Evolutionary conservation across 2,888 invertebrate species (phyloP).

Genomic region (Spatulosminthurus flaviceps): DNA sequence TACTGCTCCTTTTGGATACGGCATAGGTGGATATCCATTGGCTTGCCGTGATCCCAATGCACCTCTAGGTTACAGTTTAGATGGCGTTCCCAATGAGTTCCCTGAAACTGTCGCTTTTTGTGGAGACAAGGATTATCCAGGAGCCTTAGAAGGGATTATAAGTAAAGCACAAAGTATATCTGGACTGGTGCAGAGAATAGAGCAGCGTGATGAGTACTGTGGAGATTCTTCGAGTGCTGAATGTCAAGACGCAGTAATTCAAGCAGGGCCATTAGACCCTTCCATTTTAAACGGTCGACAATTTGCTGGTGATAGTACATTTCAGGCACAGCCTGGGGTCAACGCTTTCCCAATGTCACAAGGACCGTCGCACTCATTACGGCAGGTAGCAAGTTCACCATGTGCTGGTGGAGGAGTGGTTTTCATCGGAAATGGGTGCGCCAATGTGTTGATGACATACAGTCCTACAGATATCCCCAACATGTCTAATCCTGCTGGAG

Average conservation of each 20-base stretch:
- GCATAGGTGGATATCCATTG: constrained; percentile 18
- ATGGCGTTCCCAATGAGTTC: not conserved
- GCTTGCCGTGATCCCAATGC: constrained; percentile 30
- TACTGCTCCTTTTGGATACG: constrained; percentile 41
- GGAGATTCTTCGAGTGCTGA: too few species aligned
- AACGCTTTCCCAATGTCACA: too few species aligned
- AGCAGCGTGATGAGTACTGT: not conserved
- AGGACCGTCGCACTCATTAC: too few species aligned
- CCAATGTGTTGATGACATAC: constrained; percentile 25
- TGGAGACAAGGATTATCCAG: constrained; percentile 22
- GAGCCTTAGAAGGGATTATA: not conserved
- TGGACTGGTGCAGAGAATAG: not conserved
- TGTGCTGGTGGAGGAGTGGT: not conserved
- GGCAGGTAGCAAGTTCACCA: too few species aligned
- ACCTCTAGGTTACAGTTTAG: constrained; percentile 19
- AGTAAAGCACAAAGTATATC: not conserved
- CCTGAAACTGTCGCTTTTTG: constrained; percentile 42
- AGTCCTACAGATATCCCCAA: not conserved
- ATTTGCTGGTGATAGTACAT: not conserved
- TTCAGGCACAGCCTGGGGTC: not conserved
- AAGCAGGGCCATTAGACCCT: too few species aligned
- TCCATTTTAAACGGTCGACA: not conserved
- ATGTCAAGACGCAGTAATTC: too few species aligned
- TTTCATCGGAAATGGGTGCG: not conserved
- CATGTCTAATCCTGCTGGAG: constrained; percentile 18